Evolutionary conservation across 2,888 invertebrate genomes (phyloP).

Genomic region (Netelia inedita): DNA sequence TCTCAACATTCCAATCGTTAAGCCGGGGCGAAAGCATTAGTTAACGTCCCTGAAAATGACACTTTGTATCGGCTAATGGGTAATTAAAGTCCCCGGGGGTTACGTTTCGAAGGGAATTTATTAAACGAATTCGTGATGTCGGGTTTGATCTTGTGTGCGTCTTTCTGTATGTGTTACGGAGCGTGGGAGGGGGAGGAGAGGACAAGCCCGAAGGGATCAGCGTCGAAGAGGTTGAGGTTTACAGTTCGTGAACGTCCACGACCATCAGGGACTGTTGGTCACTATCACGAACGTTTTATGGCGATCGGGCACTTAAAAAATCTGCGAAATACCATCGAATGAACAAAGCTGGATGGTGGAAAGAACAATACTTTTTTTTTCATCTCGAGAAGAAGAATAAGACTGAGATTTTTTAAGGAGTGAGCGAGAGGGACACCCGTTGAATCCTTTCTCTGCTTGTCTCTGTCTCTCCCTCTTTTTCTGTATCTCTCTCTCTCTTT

Average conservation of each 20-base stretch:
- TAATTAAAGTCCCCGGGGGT: conserved; percentile 78
- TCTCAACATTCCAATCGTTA: conserved; percentile 72
- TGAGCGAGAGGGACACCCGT: conserved; percentile 38
- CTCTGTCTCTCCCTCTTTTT: conserved; percentile 2
- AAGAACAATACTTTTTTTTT: background rate
- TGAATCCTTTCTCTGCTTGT: conserved; percentile 34
- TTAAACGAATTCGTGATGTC: conserved; percentile 71
- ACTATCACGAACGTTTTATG: conserved; percentile 69
- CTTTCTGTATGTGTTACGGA: conserved; percentile 5
- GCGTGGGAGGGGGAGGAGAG: background rate
- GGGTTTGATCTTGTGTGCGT: conserved; percentile 24
- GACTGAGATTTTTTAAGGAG: conserved; percentile 32
- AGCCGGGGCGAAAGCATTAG: conserved; percentile 74
- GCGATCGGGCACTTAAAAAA: conserved; percentile 72
- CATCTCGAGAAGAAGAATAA: conserved; percentile 49
- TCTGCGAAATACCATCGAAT: conserved; percentile 61
- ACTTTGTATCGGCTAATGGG: conserved; percentile 81
- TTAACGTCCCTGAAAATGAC: conserved; percentile 80
- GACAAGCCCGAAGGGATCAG: conserved; percentile 29
- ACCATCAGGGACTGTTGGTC: conserved; percentile 34
- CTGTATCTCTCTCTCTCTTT: no score
- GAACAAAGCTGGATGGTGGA: conserved; percentile 51
- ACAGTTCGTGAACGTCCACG: conserved; percentile 39
- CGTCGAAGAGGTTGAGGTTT: conserved; percentile 39
- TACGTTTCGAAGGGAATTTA: conserved; percentile 78